phyloP scores from a whole-genome alignment of 2,888 invertebrate genomes.

The Adelphocoris suturalis region DNA sequence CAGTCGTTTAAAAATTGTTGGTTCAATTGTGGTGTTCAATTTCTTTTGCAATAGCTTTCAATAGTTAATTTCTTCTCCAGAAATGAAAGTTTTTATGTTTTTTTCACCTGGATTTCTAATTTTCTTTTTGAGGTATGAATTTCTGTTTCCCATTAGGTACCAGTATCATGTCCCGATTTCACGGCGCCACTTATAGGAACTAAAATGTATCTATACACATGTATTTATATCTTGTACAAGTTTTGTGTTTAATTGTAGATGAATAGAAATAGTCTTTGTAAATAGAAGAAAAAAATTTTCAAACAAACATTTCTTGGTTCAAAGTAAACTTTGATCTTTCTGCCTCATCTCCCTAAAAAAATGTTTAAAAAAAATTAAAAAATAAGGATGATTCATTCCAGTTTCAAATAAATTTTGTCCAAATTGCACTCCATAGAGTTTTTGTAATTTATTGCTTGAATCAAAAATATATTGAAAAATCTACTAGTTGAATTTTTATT shows the following conservation, averaged over 20 bases:
- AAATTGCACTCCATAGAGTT: not conserved
- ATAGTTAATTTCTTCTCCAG: not conserved
- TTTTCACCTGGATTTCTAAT: not conserved
- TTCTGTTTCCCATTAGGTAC: not conserved
- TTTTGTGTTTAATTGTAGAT: slow-evolving; percentile 18
- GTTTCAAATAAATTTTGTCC: slow-evolving; percentile 15
- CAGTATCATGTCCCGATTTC: not conserved
- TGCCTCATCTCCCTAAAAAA: not conserved
- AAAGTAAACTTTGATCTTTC: too few relatives aligned
- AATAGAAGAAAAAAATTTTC: slow-evolving; percentile 8
- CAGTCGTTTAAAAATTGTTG: not conserved
- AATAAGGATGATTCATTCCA: not conserved
- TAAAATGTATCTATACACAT: not conserved
- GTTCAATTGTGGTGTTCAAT: not conserved
- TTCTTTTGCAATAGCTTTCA: not conserved
- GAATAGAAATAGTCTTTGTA: slow-evolving; percentile 21
- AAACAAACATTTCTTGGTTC: too few relatives aligned
- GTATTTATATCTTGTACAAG: slow-evolving; percentile 21
- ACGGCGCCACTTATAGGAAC: not conserved
- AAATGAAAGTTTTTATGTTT: not conserved
- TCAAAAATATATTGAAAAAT: slow-evolving; percentile 13
- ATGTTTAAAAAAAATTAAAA: not conserved
- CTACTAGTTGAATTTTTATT: not conserved
- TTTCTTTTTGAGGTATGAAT: not conserved
- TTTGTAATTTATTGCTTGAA: not conserved